Conservation (phyloP, 2,797 vertebrate genomes). For the Scleropages formosus region DNA sequence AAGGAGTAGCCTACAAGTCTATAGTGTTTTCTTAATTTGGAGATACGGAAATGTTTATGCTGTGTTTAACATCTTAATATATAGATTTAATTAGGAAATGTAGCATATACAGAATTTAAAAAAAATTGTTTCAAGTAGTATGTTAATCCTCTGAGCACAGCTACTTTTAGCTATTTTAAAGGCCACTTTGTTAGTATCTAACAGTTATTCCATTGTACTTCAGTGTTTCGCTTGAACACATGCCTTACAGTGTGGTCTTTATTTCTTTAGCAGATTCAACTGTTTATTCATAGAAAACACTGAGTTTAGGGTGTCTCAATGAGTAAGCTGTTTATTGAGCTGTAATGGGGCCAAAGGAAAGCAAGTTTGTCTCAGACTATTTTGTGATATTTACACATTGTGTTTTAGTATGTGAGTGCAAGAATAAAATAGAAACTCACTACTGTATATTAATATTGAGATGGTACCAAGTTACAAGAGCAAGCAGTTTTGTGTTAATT, state of each 20-base stretch:
- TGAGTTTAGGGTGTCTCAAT: too few relatives aligned
- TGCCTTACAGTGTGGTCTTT: background rate
- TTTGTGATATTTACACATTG: too few relatives aligned
- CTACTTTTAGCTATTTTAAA: background rate
- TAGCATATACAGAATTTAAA: background rate
- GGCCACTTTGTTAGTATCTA: background rate
- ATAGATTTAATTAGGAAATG: background rate
- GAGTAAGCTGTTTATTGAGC: background rate
- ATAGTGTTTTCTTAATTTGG: background rate
- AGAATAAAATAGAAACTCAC: too few relatives aligned
- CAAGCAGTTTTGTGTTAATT: background rate
- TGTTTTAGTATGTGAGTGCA: too few relatives aligned
- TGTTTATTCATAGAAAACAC: background rate
- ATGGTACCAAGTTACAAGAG: too few relatives aligned
- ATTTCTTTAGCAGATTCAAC: background rate
- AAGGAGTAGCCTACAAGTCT: background rate
- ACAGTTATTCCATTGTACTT: background rate
- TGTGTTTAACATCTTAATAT: background rate
- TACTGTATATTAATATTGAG: too few relatives aligned
- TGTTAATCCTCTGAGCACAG: background rate
- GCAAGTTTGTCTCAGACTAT: too few relatives aligned
- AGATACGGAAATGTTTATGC: too few relatives aligned
- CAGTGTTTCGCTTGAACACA: background rate
- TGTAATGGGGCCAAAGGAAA: background rate
- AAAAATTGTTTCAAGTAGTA: background rate